A percentile compares a stretch with the other conserved stretches of the same genome.
These are phyloP conservation scores for Atrichornis clamosus DNA, from an alignment of 2,113 vertebrate genomes.

Conservation along the genomic window DNA sequence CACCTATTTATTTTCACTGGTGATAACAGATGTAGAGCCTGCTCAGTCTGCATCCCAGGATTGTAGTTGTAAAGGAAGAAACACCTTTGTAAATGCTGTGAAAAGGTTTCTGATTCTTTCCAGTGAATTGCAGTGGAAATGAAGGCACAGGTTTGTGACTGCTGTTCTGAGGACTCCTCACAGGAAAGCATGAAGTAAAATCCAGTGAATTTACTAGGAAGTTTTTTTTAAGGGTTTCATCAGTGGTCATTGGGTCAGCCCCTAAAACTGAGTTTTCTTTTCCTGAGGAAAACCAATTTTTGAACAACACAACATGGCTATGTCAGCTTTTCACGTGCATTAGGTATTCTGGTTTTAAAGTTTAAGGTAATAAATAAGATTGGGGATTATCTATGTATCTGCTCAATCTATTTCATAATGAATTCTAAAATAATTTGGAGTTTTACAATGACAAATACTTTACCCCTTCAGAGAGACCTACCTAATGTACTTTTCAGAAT, in stretches of 20 bases:
- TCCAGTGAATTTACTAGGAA: background rate
- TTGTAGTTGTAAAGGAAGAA: background rate
- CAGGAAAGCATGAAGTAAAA: background rate
- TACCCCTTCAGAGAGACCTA: conserved; percentile 6
- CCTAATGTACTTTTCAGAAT: conserved; percentile 32
- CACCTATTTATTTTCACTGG: background rate
- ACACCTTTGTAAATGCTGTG: background rate
- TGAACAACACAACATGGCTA: background rate
- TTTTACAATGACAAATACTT: background rate
- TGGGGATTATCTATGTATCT: background rate
- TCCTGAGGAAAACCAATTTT: background rate
- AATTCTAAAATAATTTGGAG: conserved; percentile 33
- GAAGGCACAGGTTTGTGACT: background rate
- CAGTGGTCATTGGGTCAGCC: background rate
- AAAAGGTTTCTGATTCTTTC: background rate
- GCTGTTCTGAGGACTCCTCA: background rate
- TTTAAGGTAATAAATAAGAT: conserved; percentile 8
- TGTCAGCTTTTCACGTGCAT: background rate
- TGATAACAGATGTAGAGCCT: background rate
- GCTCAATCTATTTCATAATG: conserved; percentile 10
- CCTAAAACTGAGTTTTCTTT: background rate
- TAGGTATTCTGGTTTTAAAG: background rate
- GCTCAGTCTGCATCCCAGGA: background rate
- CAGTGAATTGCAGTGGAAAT: background rate
- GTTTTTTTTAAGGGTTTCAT: background rate